A percentile compares a stretch with the other conserved stretches of the same genome.
Evolutionary conservation across 2,797 vertebrate genomes (phyloP).

Genomic region (Sebastes iracundus): DNA sequence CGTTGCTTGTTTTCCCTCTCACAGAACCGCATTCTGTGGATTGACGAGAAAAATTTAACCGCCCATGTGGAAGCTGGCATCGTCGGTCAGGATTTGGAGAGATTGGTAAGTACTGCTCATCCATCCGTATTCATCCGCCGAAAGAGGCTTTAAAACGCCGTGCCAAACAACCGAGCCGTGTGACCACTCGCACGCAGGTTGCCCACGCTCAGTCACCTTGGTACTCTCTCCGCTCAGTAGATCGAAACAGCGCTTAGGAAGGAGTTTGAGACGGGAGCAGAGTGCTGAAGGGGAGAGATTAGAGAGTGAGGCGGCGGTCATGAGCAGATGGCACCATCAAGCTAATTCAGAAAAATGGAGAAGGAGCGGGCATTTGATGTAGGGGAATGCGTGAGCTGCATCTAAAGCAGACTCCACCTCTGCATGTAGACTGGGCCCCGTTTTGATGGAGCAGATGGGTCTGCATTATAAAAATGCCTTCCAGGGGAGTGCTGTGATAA

Average conservation of each 20-base stretch:
- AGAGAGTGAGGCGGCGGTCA: constrained; percentile 82
- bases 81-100: constrained; percentile 96
- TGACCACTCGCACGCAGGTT: constrained; percentile 26
- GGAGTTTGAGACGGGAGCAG: constrained; percentile 53
- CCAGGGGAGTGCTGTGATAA: constrained; percentile 85
- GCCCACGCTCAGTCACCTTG: constrained; percentile 54
- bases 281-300: constrained; percentile 80
- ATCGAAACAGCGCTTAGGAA: constrained; percentile 35
- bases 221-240: constrained; percentile 45
- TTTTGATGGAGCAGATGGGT: constrained; percentile 89
- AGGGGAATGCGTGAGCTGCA: constrained; percentile 86
- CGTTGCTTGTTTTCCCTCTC: constrained; percentile 9
- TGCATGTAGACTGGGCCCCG: constrained; percentile 78
- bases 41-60: constrained; percentile 97
- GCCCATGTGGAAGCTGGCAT: constrained; percentile 95
- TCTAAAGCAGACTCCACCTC: constrained; percentile 83
- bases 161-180: constrained; percentile 17
- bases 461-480: constrained; percentile 88
- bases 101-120: constrained; percentile 84
- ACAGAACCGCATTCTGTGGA: constrained; percentile 97
- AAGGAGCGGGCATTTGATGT: constrained; percentile 88
- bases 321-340: constrained; percentile 93
- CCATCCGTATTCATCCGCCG: constrained; percentile 17
- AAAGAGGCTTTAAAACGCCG: constrained; percentile 11
- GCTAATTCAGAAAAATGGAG: constrained; percentile 94